Conservation (phyloP, 2,888 invertebrate species). For the Tineola bisselliella region DNA sequence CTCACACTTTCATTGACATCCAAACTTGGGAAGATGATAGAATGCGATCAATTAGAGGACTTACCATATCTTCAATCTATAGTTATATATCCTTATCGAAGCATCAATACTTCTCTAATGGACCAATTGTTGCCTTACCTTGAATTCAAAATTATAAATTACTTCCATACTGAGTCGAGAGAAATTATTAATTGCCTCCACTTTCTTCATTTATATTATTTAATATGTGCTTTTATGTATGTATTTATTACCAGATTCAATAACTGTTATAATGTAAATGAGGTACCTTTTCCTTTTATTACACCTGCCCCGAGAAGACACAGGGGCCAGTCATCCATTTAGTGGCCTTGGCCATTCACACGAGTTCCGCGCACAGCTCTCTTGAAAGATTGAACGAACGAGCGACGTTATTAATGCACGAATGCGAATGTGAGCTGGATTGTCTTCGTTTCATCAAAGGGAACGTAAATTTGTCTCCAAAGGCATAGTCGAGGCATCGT, state of each 20-base stretch:
- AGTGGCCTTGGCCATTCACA: constrained; percentile 13
- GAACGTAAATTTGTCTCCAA: constrained; percentile 52
- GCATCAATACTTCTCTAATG: constrained; percentile 10
- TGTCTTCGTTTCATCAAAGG: constrained; percentile 43
- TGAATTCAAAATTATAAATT: background rate
- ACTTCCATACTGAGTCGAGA: background rate
- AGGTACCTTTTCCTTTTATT: constrained; percentile 13
- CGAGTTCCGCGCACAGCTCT: constrained; percentile 8
- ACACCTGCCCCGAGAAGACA: constrained; percentile 10
- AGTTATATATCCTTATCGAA: constrained; percentile 3
- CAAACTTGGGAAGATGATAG: constrained; percentile 12
- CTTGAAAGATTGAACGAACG: constrained; percentile 9
- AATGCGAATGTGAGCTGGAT: constrained; percentile 10
- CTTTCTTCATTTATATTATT: background rate
- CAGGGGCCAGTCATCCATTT: constrained; percentile 11
- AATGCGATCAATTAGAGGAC: constrained; percentile 12
- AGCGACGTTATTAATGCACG: constrained; percentile 13
- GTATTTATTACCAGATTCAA: constrained; percentile 6
- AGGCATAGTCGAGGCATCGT: constrained; percentile 41
- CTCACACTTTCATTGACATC: constrained; percentile 14
- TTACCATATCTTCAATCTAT: constrained; percentile 2
- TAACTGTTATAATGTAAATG: constrained; percentile 1
- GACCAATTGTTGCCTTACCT: constrained; percentile 8
- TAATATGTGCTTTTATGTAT: constrained; percentile 3
- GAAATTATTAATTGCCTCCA: background rate